phyloP scores from a whole-genome alignment of 2,113 vertebrate species.

The Nannospalax galili region DNA sequence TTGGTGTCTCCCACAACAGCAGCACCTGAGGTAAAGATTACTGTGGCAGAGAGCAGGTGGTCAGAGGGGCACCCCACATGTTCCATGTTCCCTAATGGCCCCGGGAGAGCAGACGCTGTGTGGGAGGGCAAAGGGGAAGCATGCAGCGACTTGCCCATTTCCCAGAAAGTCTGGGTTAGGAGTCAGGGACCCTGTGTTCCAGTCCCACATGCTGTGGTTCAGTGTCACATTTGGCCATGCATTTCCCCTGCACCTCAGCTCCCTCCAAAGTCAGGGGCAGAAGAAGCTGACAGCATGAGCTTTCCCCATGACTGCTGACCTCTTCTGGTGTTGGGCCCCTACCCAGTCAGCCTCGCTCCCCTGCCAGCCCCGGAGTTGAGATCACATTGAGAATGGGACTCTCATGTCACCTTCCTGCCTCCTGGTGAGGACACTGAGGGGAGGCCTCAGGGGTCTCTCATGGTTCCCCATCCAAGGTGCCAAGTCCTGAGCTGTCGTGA shows the following conservation, averaged over 20 bases:
- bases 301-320: slow-evolving; percentile 31
- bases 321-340: not conserved
- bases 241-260: slow-evolving; percentile 75
- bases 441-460: not conserved
- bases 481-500: not conserved
- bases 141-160: slow-evolving; percentile 31
- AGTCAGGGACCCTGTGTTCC: slow-evolving; percentile 54
- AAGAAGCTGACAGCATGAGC: not conserved
- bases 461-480: not conserved
- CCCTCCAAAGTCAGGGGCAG: slow-evolving; percentile 53
- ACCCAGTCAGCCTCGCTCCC: not conserved
- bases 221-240: slow-evolving; percentile 63
- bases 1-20: no score
- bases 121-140: slow-evolving; percentile 42
- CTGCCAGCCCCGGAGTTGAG: not conserved
- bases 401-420: not conserved
- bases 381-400: fast-evolving
- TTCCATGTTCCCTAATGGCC: not conserved
- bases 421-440: not conserved
- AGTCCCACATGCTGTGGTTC: slow-evolving; percentile 50
- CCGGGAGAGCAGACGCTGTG: not conserved
- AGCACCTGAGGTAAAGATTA: no score
- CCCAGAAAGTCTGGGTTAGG: slow-evolving; percentile 73
- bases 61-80: fast-evolving
- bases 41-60: no score